A percentile compares a stretch with the other conserved stretches of the same genome.
These are phyloP conservation scores for Tupaia chinensis DNA, from an alignment of 2,113 vertebrate genomes.

Conservation along the genomic window DNA sequence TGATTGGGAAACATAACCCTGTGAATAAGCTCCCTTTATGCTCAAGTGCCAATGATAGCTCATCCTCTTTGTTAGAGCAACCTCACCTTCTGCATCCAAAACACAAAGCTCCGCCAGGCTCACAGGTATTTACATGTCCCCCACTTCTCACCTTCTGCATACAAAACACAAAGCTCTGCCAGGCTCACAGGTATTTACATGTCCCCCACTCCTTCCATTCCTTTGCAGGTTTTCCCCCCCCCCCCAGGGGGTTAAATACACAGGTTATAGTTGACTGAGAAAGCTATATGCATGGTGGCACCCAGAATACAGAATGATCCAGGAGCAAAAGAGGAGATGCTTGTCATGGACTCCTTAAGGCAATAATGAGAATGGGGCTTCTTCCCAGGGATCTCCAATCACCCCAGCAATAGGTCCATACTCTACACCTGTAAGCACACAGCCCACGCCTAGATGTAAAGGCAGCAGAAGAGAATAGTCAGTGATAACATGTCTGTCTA, in stretches of 20 bases:
- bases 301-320: fast-evolving
- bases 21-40: constrained; percentile 69
- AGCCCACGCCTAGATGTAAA: fast-evolving
- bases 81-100: background rate
- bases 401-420: too few relatives aligned
- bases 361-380: fast-evolving
- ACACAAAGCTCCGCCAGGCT: background rate
- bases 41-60: constrained; percentile 64
- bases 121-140: fast-evolving
- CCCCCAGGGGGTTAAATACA: background rate
- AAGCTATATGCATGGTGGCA: fast-evolving
- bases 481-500: fast-evolving
- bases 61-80: constrained; percentile 72
- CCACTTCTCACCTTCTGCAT: background rate
- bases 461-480: background rate
- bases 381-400: background rate
- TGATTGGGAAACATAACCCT: constrained; percentile 43
- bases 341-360: background rate
- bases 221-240: background rate
- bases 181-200: fast-evolving
- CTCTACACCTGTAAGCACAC: fast-evolving
- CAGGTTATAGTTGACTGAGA: background rate
- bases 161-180: background rate
- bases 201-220: fast-evolving
- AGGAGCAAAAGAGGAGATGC: too few relatives aligned